Evolutionary conservation across 1,140 invertebrate species (phyloP).

Genomic region (Ips typographus): DNA sequence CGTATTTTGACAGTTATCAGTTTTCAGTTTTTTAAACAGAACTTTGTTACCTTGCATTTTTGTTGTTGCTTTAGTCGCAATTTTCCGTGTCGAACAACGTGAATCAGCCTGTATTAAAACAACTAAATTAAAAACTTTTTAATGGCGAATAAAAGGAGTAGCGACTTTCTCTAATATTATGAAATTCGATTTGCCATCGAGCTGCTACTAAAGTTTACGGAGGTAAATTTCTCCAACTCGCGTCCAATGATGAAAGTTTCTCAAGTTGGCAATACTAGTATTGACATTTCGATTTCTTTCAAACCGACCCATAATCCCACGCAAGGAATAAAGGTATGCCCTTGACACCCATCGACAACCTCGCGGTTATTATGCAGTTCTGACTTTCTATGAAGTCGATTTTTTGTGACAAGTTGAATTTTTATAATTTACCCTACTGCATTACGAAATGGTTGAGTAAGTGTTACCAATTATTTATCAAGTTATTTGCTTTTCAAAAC

Average conservation of each 20-base stretch:
- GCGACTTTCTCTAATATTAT: background rate
- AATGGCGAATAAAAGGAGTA: too few relatives aligned
- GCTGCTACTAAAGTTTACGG: background rate
- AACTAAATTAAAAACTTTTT: background rate
- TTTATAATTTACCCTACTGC: background rate
- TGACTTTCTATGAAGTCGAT: constrained; percentile 2
- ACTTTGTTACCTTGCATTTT: too few relatives aligned
- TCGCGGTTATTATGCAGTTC: background rate
- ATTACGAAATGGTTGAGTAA: background rate
- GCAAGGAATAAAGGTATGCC: background rate
- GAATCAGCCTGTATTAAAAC: background rate
- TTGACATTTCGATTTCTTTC: constrained; percentile 1
- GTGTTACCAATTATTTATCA: too few relatives aligned
- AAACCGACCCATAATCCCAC: background rate
- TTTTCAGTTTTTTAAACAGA: too few relatives aligned
- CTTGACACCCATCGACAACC: constrained; percentile 2
- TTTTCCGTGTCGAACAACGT: too few relatives aligned
- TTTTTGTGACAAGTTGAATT: background rate
- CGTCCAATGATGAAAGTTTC: background rate
- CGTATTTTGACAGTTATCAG: too few relatives aligned
- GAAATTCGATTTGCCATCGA: background rate
- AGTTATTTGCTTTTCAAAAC: too few relatives aligned
- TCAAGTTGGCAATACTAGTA: background rate
- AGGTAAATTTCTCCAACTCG: background rate
- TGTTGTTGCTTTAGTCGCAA: background rate